These are phyloP conservation scores for Danio rerio DNA, from an alignment of 2,113 vertebrate genomes.

Conservation along the genomic window GRCz12tu NC_133199.1:36266501-36267000, in stretches of 20 bases:
- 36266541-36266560: too few relatives aligned
- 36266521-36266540: too few relatives aligned
- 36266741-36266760: background rate
- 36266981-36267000: too few relatives aligned
- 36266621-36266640: background rate
- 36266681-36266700: background rate
- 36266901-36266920: too few relatives aligned
- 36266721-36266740: background rate
- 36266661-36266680: background rate
- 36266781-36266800: constrained; percentile 9
- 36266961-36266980: too few relatives aligned
- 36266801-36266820: background rate
- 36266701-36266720: background rate
- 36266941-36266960: too few relatives aligned
- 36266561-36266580: background rate
- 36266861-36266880: too few relatives aligned
- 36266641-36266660: background rate
- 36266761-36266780: constrained; percentile 9
- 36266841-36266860: background rate
- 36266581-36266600: background rate
- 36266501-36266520: too few relatives aligned
- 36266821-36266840: background rate
- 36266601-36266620: too few relatives aligned
- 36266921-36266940: too few relatives aligned
- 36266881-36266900: too few relatives aligned